Evolutionary conservation across 1,140 invertebrate genomes (phyloP), one percentile per base, ranked within the genome.

Genomic region (Drosophila sturtevanti): DNA sequence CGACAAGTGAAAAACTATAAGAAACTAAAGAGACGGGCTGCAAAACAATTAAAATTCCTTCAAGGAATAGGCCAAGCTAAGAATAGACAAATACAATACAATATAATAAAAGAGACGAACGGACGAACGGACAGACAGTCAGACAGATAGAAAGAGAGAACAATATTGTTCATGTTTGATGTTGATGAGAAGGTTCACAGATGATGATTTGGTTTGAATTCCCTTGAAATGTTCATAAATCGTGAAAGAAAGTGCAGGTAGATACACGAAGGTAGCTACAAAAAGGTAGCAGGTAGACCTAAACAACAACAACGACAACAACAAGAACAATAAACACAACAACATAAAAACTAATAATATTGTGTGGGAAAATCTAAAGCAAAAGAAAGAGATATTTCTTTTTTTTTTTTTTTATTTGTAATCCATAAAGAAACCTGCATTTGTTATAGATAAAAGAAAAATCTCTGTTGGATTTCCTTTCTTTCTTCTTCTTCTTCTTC

Each of bases 31-130:
- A 14, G 31, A 69, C 27, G 37, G 62, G 63, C 58, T 21, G 41
- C 27, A 21, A 63, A 87, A 89, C 84, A 89, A 89, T 89, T 89
- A 89, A 89, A 80, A 89, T 89, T 84, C 84, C 77, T 64, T 12
- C n/a, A 71, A 74, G 77, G 61, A 79, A 66, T 80, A 77, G 63
- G 66, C 37, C 74, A 69, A 63, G 34, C 58, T 81, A 78, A 61
- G 68, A 76, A 76, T 72, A 82, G 80, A 60, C 35, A 7, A 38
- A 52, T 59, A 48, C 18, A 31, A 31, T n/a, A n/a, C 27, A 31
- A 24, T 24, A 24, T 24, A 24, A 0, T 0, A 24, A 31, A 31
- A 31, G 27, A 31, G 27, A 31, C 27, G 7, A 1, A 31, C 3
- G 7, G 27, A 4, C 27, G 5, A 6, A 67, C 21, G 55, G n/a